These are phyloP conservation scores for Phaenicophaeus curvirostris DNA, from an alignment of 2,797 vertebrate species.

Conservation along the genomic window DNA sequence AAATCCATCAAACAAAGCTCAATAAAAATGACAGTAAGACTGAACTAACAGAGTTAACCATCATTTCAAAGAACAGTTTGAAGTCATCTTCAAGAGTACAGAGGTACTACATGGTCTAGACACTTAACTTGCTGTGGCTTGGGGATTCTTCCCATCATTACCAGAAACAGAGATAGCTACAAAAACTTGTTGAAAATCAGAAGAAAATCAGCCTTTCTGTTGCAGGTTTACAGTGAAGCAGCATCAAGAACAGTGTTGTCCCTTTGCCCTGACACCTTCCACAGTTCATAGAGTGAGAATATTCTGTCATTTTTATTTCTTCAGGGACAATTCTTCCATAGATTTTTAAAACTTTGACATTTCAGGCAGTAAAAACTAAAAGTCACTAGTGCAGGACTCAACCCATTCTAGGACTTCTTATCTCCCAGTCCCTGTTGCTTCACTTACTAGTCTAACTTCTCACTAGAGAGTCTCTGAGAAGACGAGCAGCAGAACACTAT, in stretches of 20 bases:
- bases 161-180: not conserved
- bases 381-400: not conserved
- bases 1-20: constrained; percentile 34
- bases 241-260: not conserved
- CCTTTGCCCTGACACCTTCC: not conserved
- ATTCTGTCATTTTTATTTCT: not conserved
- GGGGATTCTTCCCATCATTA: not conserved
- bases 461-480: not conserved
- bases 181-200: not conserved
- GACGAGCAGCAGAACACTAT: not conserved
- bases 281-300: not conserved
- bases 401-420: not conserved
- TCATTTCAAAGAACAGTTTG: constrained; percentile 16
- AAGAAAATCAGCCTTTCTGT: not conserved
- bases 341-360: not conserved
- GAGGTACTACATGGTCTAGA: not conserved
- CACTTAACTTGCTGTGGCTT: not conserved
- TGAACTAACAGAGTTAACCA: constrained; percentile 51
- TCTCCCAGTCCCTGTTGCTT: not conserved
- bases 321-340: not conserved
- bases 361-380: not conserved
- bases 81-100: not conserved
- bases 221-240: not conserved
- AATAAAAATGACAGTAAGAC: constrained; percentile 26
- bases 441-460: not conserved